Base-by-base conservation (phyloP, 2,797 vertebrate species). In the Poliocrania exsul region DNA sequence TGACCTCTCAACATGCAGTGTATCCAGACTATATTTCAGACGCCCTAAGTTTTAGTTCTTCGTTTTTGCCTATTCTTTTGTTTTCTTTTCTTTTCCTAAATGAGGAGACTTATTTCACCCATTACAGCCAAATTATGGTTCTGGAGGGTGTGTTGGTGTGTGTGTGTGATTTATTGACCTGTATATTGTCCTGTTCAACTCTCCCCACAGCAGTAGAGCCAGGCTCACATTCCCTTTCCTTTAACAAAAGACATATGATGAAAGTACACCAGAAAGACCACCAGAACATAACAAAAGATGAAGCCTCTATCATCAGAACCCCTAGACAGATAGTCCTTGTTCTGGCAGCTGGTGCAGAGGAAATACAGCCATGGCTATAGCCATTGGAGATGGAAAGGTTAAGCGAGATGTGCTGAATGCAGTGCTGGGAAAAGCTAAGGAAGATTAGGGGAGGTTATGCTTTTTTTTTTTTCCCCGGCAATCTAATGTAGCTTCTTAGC, bases 401-500 rank as follows among this genome's bases (percentile, higher is more conserved):
- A 79, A 72, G 72, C 0, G 4, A 88, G 42, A 35, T 23, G 26
- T 49, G 31, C 38, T 17, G 20, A 57, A 47, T 2, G 2, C 49
- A 81, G 15, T 5, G 3, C 60, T 74, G 50, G 24, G n/a, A 78
- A 16, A 86, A 29, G 50, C 56, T 49, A 35, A 85, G 64, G 44
- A 79, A 88, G 72, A 53, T 80, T 33, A 49, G 14, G 28, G 5
- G 13, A 8, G 12, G 74, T 26, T 64, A 26, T 44, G 10, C 33
- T 26, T 69, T 77, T 77, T 86, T 81, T 82, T 35, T 24, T 2
- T 0, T 0, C 6, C 15, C 40, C 58, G 33, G 93, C 18, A 58
- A 47, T 70, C 62, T 91, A 65, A 66, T 13, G 56, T n/a, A 56
- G 20, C 28, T 75, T 91, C 90, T 79, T 58, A 72, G 67, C 40